Evolutionary conservation across 2,888 invertebrate genomes (phyloP), one percentile per base, ranked within the genome.

Genomic region (Mythimna ferrago): DNA sequence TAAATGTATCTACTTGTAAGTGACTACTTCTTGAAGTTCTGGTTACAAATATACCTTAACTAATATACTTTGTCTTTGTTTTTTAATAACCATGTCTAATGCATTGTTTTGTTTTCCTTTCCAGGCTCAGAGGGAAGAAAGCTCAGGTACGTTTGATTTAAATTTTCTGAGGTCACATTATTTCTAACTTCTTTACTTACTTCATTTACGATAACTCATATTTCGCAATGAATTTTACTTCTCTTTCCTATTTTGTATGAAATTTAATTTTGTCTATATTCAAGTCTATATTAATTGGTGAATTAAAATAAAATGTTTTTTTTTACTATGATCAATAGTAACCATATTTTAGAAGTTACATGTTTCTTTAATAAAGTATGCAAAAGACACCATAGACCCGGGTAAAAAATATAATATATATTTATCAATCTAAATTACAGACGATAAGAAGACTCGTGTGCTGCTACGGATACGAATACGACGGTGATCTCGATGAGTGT

Each of bases 401-500:
- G 32, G 32, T 4, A 32, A 32, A 32, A 32, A 32, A 32, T 32
- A n/a, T 3, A 54, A n/a, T 60, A 51, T 6, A 26, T 6, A 6
- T 0, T 44, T 53, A 60, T 11, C 3, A 38, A 61, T 67, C 1
- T 61, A 2, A 32, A 60, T 82, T 82, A 19, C 82, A 79, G 82
- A 57, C 10, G 7, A 21, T 3, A 16, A 61, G 0, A 44, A 21
- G 1, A 21, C 0, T 5, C 11, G 65, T 51, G 10, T 80, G 80
- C 65, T 80, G 80, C 54, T 2, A 2, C 2, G 4, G 60, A 3
- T 82, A 66, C 44, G 62, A 60, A 35, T 79, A n/a, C n/a, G 58
- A 78, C 2, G 0, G 0, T 11, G 77, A 66, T 0, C 2, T 4
- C 2, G 41, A 77, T 6, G 0, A 60, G 32, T 82, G 82, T 51